phyloP scores from a whole-genome alignment of 2,797 vertebrate species.

The Clarias laeviceps region DNA sequence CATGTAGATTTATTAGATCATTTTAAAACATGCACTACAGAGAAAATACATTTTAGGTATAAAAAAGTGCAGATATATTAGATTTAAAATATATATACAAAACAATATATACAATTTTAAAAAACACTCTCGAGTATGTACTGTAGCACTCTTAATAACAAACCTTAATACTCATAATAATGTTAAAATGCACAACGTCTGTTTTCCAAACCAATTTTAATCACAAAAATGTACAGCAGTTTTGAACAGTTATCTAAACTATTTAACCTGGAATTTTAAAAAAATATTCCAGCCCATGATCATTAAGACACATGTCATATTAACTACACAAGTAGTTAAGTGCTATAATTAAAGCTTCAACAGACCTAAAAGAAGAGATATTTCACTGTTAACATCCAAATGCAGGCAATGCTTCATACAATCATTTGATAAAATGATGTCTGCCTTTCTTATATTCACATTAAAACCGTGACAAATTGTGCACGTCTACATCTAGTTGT shows the following conservation, averaged over 20 bases:
- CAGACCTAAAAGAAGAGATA: background rate
- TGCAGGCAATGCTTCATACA: constrained; percentile 11
- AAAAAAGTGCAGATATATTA: constrained; percentile 34
- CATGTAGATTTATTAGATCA: constrained; percentile 9
- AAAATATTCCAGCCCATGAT: background rate
- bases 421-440: background rate
- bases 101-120: constrained; percentile 10
- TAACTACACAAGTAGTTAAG: constrained; percentile 20
- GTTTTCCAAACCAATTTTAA: background rate
- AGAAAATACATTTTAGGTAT: constrained; percentile 28
- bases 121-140: background rate
- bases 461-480: constrained; percentile 20
- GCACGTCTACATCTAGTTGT: constrained; percentile 7
- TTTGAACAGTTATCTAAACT: background rate
- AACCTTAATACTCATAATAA: background rate
- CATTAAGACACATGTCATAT: background rate
- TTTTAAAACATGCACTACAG: constrained; percentile 40
- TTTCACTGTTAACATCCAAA: background rate
- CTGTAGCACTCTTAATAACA: background rate
- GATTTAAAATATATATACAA: constrained; percentile 16
- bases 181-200: background rate
- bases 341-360: constrained; percentile 2
- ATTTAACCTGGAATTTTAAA: background rate
- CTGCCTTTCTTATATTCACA: background rate
- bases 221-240: background rate